A percentile compares a stretch with the other conserved stretches of the same genome.
phyloP scores from a whole-genome alignment of 2,888 invertebrate genomes.

The Apoderus coryli region DNA sequence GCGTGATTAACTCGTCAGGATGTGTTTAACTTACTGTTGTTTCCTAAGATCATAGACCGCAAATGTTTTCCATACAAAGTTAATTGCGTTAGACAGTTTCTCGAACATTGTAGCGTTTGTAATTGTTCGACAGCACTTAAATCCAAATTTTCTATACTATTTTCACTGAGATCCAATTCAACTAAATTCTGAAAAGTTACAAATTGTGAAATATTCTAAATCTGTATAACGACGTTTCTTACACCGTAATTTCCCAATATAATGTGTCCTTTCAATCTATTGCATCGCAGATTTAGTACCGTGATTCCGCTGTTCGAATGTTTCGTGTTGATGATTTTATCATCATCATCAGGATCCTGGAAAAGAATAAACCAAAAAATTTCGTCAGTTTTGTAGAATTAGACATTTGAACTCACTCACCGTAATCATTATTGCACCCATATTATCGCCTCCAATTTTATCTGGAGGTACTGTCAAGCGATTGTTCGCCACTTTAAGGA shows the following conservation, averaged over 20 bases:
- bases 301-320: too few species aligned
- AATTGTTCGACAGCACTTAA: constrained; percentile 64
- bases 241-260: constrained; percentile 76
- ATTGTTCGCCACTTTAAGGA: constrained; percentile 44
- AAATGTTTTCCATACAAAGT: constrained; percentile 65
- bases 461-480: constrained; percentile 35
- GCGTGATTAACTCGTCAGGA: background rate
- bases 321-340: too few species aligned
- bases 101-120: constrained; percentile 58
- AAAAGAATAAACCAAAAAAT: constrained; percentile 15
- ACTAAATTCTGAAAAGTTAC: constrained; percentile 58
- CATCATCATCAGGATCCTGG: constrained; percentile 30
- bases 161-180: constrained; percentile 71
- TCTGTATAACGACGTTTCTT: too few species aligned
- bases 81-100: constrained; percentile 61
- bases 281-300: constrained; percentile 63
- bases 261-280: constrained; percentile 68
- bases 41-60: constrained; percentile 62
- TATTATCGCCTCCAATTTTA: constrained; percentile 31
- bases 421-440: constrained; percentile 40
- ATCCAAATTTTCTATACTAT: constrained; percentile 68
- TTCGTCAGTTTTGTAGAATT: too few species aligned
- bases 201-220: constrained; percentile 5
- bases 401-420: too few species aligned
- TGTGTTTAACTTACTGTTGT: constrained; percentile 48